Conservation (phyloP, 2,797 vertebrate species). For the Gila robusta region DNA sequence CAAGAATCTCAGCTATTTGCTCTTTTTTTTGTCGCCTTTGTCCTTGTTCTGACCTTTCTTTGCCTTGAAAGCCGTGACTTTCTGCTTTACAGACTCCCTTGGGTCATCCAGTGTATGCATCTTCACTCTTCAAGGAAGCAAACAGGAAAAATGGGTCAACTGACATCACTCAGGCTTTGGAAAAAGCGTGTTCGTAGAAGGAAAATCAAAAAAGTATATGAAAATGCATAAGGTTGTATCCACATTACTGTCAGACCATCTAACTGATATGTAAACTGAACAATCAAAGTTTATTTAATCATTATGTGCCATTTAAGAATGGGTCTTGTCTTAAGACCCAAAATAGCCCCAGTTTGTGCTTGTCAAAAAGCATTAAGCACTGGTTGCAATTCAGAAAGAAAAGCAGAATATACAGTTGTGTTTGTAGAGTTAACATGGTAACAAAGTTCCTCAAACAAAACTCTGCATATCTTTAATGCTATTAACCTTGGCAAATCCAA, state of each 20-base stretch:
- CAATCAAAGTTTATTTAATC: background rate
- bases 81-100: constrained; percentile 48
- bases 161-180: constrained; percentile 40
- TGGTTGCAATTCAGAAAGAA: background rate
- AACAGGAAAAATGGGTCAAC: constrained; percentile 22
- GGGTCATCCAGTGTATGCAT: constrained; percentile 60
- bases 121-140: constrained; percentile 63
- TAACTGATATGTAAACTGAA: background rate
- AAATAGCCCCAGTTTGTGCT: background rate
- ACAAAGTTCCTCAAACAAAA: background rate
- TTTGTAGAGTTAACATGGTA: background rate
- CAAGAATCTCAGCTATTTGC: constrained; percentile 68
- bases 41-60: constrained; percentile 64
- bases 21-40: constrained; percentile 59
- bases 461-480: background rate
- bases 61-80: constrained; percentile 50
- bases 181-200: constrained; percentile 20
- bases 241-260: background rate
- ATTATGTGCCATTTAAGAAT: background rate
- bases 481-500: background rate
- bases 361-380: background rate
- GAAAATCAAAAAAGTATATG: constrained; percentile 10
- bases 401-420: background rate
- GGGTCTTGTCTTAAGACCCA: too few species aligned
- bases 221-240: background rate